Evolutionary conservation across 2,113 vertebrate species (phyloP), one percentile per base, ranked within the genome.

Genomic region (Erinaceus europaeus): DNA sequence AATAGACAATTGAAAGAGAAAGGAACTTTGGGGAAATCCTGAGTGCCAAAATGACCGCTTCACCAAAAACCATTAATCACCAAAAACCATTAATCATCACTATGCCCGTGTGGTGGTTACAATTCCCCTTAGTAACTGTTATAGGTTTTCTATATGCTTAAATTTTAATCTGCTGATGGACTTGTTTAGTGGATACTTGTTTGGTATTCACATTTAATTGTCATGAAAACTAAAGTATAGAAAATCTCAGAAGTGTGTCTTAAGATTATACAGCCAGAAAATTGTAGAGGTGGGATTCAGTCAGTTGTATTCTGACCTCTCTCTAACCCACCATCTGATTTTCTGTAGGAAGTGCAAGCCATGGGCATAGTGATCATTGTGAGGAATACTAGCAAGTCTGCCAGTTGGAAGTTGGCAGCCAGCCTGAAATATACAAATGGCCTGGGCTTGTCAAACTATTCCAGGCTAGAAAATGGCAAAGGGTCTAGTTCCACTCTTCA

Each of bases 401-500:
- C 20, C n/a, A 74, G 76, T 40, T 57, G n/a, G 53, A 78, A 86
- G 62, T 2, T 74, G 59, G 53, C 44, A 62, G 17, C 40, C 46
- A 3, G 44, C 40, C 86, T 62, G 52, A 78, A 91, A 82, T 82
- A 50, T 38, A 44, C 3, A 48, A 52, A 29, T 65, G 72, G 42
- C 36, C 69, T 62, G 55, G 69, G 10, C 36, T 85, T 73, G 69
- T 92, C 76, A 88, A 68, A 81, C 76, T 52, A 77, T 62, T 88
- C 53, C 42, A 64, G 14, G 38, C 57, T 50, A 90, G 76, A 82
- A 81, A 62, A 72, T 32, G 36, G 2, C 42, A 46, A 25, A 29
- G 11, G n/a, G 13, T 75, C 57, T 69, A 71, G 57, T 32, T 29
- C 44, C 29, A 73, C n/a, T 85, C 29, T 61, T 90, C 9, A 18